Base-by-base conservation (phyloP, 2,113 vertebrate genomes). In the Rhinolophus ferrumequinum region DNA sequence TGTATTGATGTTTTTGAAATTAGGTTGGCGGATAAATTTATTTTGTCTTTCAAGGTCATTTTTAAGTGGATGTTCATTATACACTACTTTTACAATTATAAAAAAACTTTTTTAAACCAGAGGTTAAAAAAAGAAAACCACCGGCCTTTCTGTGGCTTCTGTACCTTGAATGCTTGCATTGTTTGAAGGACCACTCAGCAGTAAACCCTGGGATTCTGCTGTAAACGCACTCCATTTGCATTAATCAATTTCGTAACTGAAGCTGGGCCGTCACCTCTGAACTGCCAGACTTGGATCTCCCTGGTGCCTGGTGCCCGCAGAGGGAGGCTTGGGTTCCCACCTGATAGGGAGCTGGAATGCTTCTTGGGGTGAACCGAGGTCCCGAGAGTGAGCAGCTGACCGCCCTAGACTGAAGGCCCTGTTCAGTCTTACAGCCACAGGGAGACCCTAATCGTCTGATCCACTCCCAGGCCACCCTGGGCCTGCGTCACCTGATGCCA, bases 321-420 rank as follows among this genome's bases (percentile, higher is more conserved):
- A 60, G 84, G 90, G 93, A 80, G 35, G 89, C 79, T 88, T 41
- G 64, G 75, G 35, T 96, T 95, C 33, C 96, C 18, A 75, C 21
- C 93, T 19, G 93, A 94, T 6, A 33, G 28, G 73, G 75, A 79
- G 58, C 67, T 24, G 22, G 64, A 60, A 33, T 38, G 52, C 26
- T 92, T 82, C 83, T 24, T 22, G 13, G 89, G 80, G 83, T 75
- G 67, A 90, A 70, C 10, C 81, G 18, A 96, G 94, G 80, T 93
- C 85, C 88, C 50, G 38, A 60, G 54, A 88, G 56, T 1, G 16
- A 58, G 72, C 33, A 16, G 33, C 15, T 5, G n/a, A 24, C 0
- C 56, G 75, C 52, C 64, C 79, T 0, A 8, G 33, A 66, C 14
- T 35, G 12, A 73, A 92, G 38, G 52, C 12, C 14, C 14, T 14